These are phyloP conservation scores for Neoascia interrupta DNA, from an alignment of 2,888 invertebrate genomes.

Conservation along the genomic window DNA sequence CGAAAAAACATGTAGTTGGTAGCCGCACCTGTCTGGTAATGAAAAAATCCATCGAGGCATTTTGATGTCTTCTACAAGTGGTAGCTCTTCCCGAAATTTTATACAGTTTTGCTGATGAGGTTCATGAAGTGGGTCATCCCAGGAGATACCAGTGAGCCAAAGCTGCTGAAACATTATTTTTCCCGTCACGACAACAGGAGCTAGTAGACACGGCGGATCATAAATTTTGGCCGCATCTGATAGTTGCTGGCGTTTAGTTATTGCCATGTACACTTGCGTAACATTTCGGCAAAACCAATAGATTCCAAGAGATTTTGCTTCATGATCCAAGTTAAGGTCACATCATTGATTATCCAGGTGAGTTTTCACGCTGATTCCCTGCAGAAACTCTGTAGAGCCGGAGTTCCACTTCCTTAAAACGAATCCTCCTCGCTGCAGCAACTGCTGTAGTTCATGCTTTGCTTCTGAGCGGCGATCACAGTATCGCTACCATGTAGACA, in stretches of 20 bases:
- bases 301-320: background rate
- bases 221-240: slow-evolving; percentile 28
- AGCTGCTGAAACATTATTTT: slow-evolving; percentile 27
- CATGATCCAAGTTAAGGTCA: background rate
- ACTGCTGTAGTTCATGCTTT: slow-evolving; percentile 8
- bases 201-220: slow-evolving; percentile 24
- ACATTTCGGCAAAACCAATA: slow-evolving; percentile 1
- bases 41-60: no score
- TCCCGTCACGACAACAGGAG: slow-evolving; percentile 22
- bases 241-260: slow-evolving; percentile 9
- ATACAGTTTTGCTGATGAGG: slow-evolving; percentile 5
- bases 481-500: background rate
- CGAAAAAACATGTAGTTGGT: no score
- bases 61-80: background rate
- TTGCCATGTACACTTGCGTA: background rate
- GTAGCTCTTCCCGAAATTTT: background rate
- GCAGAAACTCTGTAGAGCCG: slow-evolving; percentile 21
- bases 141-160: slow-evolving; percentile 5
- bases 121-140: slow-evolving; percentile 29
- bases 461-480: background rate
- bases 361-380: background rate
- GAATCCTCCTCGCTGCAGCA: slow-evolving; percentile 23
- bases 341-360: background rate
- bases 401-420: slow-evolving; percentile 24
- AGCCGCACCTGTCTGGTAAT: no score